Percentiles rank a stretch among this genome's conserved stretches.
phyloP scores from a whole-genome alignment of 1,140 invertebrate species.

The Asobara japonica region DNA sequence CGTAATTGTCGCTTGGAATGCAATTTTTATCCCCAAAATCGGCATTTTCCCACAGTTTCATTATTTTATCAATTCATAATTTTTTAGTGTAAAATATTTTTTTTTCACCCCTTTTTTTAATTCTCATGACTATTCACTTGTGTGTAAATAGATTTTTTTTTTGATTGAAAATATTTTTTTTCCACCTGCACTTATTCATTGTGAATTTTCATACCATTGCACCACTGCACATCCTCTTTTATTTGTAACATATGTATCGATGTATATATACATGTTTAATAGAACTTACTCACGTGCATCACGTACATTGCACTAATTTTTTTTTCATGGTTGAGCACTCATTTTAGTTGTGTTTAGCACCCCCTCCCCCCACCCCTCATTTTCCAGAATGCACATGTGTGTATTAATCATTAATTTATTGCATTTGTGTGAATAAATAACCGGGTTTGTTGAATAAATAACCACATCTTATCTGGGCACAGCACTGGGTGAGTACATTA shows the following conservation, averaged over 20 bases:
- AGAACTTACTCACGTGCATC: not conserved
- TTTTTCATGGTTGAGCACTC: not conserved
- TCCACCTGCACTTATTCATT: constrained; percentile 55
- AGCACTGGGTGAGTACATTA: constrained; percentile 5
- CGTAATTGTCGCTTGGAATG: not conserved
- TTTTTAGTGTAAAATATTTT: constrained; percentile 20
- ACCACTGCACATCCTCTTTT: constrained; percentile 11
- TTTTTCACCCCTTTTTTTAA: constrained; percentile 33
- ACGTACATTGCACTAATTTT: not conserved
- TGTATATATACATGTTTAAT: not conserved
- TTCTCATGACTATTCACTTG: constrained; percentile 48
- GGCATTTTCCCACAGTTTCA: not conserved
- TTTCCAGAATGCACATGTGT: not conserved
- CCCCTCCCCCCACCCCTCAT: too few species aligned
- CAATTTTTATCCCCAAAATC: not conserved
- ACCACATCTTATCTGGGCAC: not conserved
- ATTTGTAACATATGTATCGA: not conserved
- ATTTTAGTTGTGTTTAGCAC: not conserved
- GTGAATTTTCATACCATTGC: constrained; percentile 34
- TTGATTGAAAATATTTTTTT: constrained; percentile 51
- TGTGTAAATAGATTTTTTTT: constrained; percentile 59
- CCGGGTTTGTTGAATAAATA: not conserved
- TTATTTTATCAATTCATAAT: constrained; percentile 19
- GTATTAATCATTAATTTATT: constrained; percentile 1
- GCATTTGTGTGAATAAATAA: not conserved